These are phyloP conservation scores for Aleiodes sp. DNA, from an alignment of 1,140 invertebrate genomes.

Conservation along the genomic window DNA sequence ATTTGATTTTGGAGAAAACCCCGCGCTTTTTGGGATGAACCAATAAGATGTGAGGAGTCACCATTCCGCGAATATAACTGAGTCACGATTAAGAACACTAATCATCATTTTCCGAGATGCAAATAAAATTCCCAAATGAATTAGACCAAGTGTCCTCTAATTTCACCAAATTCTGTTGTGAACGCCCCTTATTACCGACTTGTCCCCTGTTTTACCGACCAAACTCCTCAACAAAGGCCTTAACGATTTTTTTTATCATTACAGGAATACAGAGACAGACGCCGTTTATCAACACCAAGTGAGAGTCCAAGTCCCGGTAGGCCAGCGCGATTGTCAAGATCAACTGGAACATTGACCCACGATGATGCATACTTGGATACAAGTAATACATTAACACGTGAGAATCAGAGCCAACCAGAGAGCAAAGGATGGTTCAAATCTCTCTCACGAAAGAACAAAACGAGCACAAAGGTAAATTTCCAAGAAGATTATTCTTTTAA, in stretches of 20 bases:
- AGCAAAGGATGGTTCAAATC: conserved; percentile 75
- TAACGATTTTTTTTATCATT: conserved; percentile 39
- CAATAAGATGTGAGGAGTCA: no score
- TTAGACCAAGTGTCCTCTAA: no score
- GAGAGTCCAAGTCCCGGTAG: conserved; percentile 72
- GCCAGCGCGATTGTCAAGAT: conserved; percentile 55
- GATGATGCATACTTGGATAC: conserved; percentile 56
- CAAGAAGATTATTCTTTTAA: not conserved
- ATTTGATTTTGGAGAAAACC: no score
- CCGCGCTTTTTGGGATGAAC: no score
- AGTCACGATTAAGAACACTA: no score
- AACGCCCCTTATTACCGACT: no score
- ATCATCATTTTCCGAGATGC: no score
- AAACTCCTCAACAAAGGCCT: not conserved
- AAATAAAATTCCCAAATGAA: no score
- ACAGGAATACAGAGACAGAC: conserved; percentile 73
- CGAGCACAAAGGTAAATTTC: conserved; percentile 62
- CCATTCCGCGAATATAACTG: no score
- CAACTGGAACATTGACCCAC: conserved; percentile 59
- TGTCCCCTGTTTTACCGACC: not conserved
- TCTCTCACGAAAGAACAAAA: conserved; percentile 69
- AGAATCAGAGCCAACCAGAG: conserved; percentile 55
- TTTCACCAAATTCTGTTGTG: no score
- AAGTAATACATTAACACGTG: conserved; percentile 54
- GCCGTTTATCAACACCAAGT: conserved; percentile 77